Conservation (phyloP, 2,113 vertebrate genomes). For the Nestor notabilis region DNA sequence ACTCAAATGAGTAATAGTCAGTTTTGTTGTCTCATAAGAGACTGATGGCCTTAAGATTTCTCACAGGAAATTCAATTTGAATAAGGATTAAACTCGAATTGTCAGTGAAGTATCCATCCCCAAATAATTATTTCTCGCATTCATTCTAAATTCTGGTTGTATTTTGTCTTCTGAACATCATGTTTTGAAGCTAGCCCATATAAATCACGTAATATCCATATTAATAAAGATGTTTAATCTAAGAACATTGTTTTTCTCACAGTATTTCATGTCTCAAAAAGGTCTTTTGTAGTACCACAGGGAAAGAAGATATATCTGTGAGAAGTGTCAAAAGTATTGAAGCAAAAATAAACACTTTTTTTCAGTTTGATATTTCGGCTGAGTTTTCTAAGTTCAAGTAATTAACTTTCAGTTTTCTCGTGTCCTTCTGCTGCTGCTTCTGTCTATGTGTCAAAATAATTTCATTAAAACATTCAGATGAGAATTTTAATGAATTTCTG, state of each 20-base stretch:
- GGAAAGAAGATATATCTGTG: not conserved
- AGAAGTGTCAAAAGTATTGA: not conserved
- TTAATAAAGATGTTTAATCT: constrained; percentile 47
- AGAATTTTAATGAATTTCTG: not conserved
- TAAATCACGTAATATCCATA: constrained; percentile 1
- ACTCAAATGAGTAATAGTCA: constrained; percentile 43
- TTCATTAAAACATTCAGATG: not conserved
- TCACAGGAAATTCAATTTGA: constrained; percentile 70
- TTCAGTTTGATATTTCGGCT: not conserved
- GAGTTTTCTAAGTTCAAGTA: constrained; percentile 4
- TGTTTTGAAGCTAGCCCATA: constrained; percentile 20
- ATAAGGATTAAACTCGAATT: constrained; percentile 60
- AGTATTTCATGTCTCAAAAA: not conserved
- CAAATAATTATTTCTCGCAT: constrained; percentile 35
- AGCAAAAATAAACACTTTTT: not conserved
- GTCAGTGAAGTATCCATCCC: constrained; percentile 41
- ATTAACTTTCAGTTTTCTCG: not conserved
- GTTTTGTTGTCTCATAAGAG: constrained; percentile 44
- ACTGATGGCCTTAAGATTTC: constrained; percentile 61
- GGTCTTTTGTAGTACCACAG: not conserved
- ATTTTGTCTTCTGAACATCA: not conserved
- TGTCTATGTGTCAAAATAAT: not conserved
- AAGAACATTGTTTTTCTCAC: constrained; percentile 1
- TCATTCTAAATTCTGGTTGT: constrained; percentile 3
- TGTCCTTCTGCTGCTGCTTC: constrained; percentile 8